Evolutionary conservation across 2,888 invertebrate genomes (phyloP).

Genomic region (Phyllotreta cruciferae): DNA sequence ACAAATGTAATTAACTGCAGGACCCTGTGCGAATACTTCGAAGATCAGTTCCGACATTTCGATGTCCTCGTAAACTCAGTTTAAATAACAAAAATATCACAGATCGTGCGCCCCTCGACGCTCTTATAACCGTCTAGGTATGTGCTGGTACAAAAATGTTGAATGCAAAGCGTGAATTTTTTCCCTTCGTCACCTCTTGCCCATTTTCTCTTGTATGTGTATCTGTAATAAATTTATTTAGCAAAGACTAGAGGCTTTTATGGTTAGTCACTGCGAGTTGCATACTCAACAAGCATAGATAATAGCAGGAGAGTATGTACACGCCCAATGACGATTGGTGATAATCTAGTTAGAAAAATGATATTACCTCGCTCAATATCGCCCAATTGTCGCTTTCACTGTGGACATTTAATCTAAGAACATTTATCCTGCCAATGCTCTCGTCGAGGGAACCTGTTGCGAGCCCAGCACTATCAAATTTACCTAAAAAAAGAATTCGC

Average conservation of each 20-base stretch:
- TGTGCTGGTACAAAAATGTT: slow-evolving; percentile 40
- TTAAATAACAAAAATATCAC: slow-evolving; percentile 46
- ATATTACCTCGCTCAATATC: slow-evolving; percentile 84
- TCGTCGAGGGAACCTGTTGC: slow-evolving; percentile 75
- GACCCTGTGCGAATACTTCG: slow-evolving; percentile 8
- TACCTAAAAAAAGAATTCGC: slow-evolving; percentile 60
- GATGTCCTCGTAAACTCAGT: slow-evolving; percentile 10
- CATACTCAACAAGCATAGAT: too few relatives aligned
- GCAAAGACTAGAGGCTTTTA: neutral
- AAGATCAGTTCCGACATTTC: slow-evolving; percentile 12
- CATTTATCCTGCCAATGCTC: slow-evolving; percentile 72
- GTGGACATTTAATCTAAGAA: slow-evolving; percentile 79
- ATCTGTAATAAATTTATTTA: slow-evolving; percentile 51
- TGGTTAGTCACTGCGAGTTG: too few relatives aligned
- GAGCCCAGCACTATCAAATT: slow-evolving; percentile 82
- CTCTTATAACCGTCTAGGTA: slow-evolving; percentile 48
- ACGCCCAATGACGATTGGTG: neutral
- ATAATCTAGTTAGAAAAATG: neutral
- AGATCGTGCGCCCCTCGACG: slow-evolving; percentile 52
- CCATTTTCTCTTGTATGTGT: slow-evolving; percentile 55
- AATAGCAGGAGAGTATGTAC: too few relatives aligned
- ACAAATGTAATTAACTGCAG: neutral
- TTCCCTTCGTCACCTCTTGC: slow-evolving; percentile 53
- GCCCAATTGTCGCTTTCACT: slow-evolving; percentile 88
- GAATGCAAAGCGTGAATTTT: slow-evolving; percentile 47